Evolutionary conservation across 2,888 invertebrate species (phyloP), one percentile per base, ranked within the genome.

Genomic region (Arctia plantaginis): DNA sequence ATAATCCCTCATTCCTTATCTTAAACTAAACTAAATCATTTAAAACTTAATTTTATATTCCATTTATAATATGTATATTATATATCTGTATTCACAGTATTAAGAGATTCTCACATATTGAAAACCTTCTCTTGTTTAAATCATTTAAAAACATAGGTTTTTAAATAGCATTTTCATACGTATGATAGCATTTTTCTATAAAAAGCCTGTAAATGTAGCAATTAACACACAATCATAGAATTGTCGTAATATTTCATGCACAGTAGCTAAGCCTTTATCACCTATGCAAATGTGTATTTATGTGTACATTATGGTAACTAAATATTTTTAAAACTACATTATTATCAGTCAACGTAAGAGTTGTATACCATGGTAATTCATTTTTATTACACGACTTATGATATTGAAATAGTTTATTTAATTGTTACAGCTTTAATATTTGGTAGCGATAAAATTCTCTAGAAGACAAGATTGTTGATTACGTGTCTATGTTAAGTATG

Each of bases 401-500:
- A 47, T 67, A 67, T 33, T 23, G 44, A 30, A 30, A 67, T 67
- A 47, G 47, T 67, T 67, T 47, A 47, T 47, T 67, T 47, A 67
- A 47, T 47, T 47, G 44, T 67, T 33, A 67, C 47, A 47, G 67
- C 47, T 47, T 10, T 47, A 23, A 47, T 47, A 47, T 44, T 47
- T 67, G 20, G 30, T 27, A 27, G 67, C 13, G 67, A 67, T 67
- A 67, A 67, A 47, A 67, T 67, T 67, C 33, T 27, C n/a, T 30
- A 30, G 18, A 62, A 20, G 67, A 47, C 47, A 47, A 67, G 47
- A 47, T 23, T 33, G 47, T 44, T 47, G 23, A 15, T 20, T 67
- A 62, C 30, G 27, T 62, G 30, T 30, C 27, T 59, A 15, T 27
- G 2, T 15, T 30, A 13, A 12, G 12, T 59, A 27, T 59, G 27